Base-by-base conservation (phyloP, 2,113 vertebrate genomes). In the Corvus cornix region DNA sequence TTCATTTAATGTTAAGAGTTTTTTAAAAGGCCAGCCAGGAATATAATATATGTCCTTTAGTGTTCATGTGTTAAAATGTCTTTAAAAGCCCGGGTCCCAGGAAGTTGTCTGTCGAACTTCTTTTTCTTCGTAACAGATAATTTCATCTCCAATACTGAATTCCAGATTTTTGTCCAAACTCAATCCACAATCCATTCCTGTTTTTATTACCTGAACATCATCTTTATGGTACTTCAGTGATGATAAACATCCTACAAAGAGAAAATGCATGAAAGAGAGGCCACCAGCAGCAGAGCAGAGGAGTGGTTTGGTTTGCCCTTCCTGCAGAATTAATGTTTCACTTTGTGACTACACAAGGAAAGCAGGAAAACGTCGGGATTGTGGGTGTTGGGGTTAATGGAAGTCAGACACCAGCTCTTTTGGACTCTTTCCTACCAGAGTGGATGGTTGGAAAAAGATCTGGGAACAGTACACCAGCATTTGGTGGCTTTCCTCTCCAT, bases 61-160 rank as follows among this genome's bases (percentile, higher is more conserved):
- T 77, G 39, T 52, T 48, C 48, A 62, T 2, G 26, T n/a, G 39
- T 79, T 87, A 58, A 60, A 44, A 67, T 62, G 4, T 30, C 70
- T 86, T 97, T 98, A 99, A 98, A 99, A 99, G 79, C 99, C 99
- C 3, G 99, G 99, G 84, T 99, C 97, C 99, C 99, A 99, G 33
- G 98, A 98, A 43, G 97, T 99, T 90, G 89, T 98, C 93, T 98
- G 98, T 9, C 80, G 92, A 6, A 94, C 51, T 55, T 98, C 95
- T 49, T 97, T 95, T 84, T 98, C 98, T 96, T 98, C 98, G 1
- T 98, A 99, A 89, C 99, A 99, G 64, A 98, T n/a, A 9, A 99
- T 92, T 94, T 97, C 84, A 74, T 99, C 99, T 64, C 99, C 99
- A 30, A 97, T 53, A 60, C 23, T 94, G 95, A 99, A 98, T 44